Conservation (phyloP, 2,113 vertebrate species). For the Cavia porcellus region DNA sequence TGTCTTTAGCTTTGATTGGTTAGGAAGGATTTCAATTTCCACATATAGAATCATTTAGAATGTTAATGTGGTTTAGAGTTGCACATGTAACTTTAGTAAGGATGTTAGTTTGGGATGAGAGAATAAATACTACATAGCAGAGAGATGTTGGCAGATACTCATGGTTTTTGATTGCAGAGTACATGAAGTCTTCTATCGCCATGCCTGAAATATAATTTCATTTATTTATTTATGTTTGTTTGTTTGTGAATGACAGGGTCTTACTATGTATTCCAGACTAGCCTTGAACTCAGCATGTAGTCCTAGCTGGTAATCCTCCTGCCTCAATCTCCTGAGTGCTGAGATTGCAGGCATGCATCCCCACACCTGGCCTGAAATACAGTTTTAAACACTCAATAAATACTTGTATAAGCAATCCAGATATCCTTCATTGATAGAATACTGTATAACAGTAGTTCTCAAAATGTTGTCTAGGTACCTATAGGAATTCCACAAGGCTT, state of each 20-base stretch:
- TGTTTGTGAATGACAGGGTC: neutral
- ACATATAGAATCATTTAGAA: conserved; percentile 11
- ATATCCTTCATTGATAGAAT: neutral
- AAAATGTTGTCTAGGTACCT: neutral
- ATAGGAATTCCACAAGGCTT: neutral
- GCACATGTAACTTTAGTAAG: conserved; percentile 22
- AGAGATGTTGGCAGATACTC: neutral
- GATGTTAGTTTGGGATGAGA: conserved; percentile 22
- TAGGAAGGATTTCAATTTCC: conserved; percentile 47
- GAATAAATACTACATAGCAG: neutral
- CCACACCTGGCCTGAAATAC: neutral
- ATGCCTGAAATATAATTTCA: conserved; percentile 16
- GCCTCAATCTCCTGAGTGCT: neutral
- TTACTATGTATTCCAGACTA: neutral
- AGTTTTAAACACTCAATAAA: conserved; percentile 26
- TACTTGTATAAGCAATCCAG: neutral
- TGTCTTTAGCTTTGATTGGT: conserved; percentile 43
- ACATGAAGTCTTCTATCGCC: conserved; percentile 7
- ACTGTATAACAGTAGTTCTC: neutral
- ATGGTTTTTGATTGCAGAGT: conserved; percentile 47
- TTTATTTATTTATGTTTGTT: neutral
- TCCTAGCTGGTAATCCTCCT: neutral
- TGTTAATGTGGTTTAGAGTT: conserved; percentile 43
- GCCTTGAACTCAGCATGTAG: neutral
- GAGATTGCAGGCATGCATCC: neutral